Percentiles rank a stretch among this genome's conserved stretches.
Conservation (phyloP, 2,797 vertebrate genomes). For the Muscicapa striata region DNA sequence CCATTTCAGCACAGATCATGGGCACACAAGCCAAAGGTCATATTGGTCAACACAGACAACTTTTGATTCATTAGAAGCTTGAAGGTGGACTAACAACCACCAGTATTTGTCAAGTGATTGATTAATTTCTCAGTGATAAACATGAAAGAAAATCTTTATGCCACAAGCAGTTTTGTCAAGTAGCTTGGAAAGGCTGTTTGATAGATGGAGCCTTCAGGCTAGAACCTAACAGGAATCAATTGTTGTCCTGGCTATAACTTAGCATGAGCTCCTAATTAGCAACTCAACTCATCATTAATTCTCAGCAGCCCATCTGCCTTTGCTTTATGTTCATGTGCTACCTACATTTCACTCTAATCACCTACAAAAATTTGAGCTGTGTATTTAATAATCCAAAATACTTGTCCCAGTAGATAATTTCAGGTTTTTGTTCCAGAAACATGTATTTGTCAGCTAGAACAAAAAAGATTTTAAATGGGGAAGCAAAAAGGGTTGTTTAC, state of each 20-base stretch:
- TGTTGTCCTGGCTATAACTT: constrained; percentile 23
- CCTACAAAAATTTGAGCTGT: not conserved
- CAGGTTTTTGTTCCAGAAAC: not conserved
- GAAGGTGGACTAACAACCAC: not conserved
- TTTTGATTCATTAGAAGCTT: not conserved
- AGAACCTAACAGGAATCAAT: constrained; percentile 51
- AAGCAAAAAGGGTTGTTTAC: not conserved
- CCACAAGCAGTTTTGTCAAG: constrained; percentile 49
- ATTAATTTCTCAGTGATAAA: constrained; percentile 53
- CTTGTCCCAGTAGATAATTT: not conserved
- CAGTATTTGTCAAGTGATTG: not conserved
- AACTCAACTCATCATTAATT: not conserved
- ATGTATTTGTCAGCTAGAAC: not conserved
- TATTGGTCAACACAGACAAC: not conserved
- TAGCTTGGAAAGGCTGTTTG: constrained; percentile 20
- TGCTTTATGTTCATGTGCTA: not conserved
- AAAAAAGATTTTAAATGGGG: not conserved
- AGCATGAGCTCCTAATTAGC: constrained; percentile 34
- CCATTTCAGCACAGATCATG: not conserved
- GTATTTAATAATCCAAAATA: not conserved
- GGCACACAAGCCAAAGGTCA: not conserved
- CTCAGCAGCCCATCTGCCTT: constrained; percentile 12
- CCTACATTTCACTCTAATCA: not conserved
- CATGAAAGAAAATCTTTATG: constrained; percentile 67
- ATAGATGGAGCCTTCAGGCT: constrained; percentile 58